Base-by-base conservation (phyloP, 2,113 vertebrate species). In the Phainopepla nitens region DNA sequence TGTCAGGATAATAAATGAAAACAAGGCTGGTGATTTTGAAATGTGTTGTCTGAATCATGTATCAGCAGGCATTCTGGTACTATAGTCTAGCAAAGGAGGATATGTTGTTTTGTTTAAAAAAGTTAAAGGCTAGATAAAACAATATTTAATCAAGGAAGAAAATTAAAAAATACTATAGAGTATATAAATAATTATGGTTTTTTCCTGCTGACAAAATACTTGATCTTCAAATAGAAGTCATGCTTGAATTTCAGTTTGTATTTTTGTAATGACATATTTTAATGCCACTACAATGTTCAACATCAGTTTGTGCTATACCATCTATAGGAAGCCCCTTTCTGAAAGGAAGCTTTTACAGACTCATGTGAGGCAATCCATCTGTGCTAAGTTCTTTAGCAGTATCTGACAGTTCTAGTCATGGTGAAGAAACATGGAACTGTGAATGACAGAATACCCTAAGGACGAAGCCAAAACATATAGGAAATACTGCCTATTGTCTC, bases 1-100 rank as follows among this genome's bases (percentile, higher is more conserved):
- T 92, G 64, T 92, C 61, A 73, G 49, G 42, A 41, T 69, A 94
- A 87, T 69, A 89, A 73, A 94, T 56, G 36, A 93, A 95, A 94
- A 72, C 45, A 89, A 66, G 71, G 36, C 45, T 72, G 58, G 41
- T 49, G 45, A 78, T 85, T 94, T 90, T 69, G 87, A 94, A 91
- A 86, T 81, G 44, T 41, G 53, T 71, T 33, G 27, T 88, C 41
- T 82, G 82, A 88, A 86, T 88, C 64, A 50, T 24, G 17, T 71
- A 54, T 53, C 47, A 79, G 60, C 69, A 79, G 71, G 87, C 71
- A 57, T 44, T 24, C 61, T 87, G 49, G 42, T 90, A 76, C 90
- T 66, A 35, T 19, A 49, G 39, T 8, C 47, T 75, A 47, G 39
- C 15, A 84, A 83, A 81, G 22, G 10, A 80, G 33, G 21, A 13